Evolutionary conservation across 1,140 invertebrate species (phyloP).

Genomic region (Drosophila asahinai): DNA sequence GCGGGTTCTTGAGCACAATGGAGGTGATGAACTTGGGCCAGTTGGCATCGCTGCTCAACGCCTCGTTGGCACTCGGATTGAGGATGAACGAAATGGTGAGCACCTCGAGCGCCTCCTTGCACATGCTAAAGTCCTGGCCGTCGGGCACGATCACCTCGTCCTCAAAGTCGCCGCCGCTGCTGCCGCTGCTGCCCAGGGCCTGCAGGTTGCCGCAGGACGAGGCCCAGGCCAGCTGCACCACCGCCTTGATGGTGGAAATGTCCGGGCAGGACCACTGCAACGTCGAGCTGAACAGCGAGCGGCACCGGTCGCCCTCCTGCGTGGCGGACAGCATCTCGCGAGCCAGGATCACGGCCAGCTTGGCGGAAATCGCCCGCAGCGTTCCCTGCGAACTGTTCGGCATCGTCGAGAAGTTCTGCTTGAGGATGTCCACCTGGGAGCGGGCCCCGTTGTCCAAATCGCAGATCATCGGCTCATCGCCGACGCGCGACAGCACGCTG

Average conservation of each 20-base stretch:
- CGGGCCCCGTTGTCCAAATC: slow-evolving; percentile 73
- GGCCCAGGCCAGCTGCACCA: slow-evolving; percentile 92
- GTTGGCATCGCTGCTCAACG: slow-evolving; percentile 90
- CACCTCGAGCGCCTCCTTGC: slow-evolving; percentile 96
- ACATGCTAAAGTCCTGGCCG: slow-evolving; percentile 90
- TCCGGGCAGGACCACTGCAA: slow-evolving; percentile 89
- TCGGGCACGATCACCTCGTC: slow-evolving; percentile 88
- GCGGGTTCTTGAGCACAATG: slow-evolving; percentile 92
- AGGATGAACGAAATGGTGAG: slow-evolving; percentile 95
- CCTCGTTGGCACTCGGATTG: slow-evolving; percentile 92
- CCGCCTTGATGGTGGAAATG: slow-evolving; percentile 88
- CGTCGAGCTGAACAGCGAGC: slow-evolving; percentile 86
- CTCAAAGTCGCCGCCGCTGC: slow-evolving; percentile 73
- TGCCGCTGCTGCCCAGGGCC: slow-evolving; percentile 85
- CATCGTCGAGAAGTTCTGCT: slow-evolving; percentile 85
- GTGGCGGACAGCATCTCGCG: slow-evolving; percentile 86
- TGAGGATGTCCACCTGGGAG: slow-evolving; percentile 84
- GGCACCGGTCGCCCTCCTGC: slow-evolving; percentile 86
- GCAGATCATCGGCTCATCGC: slow-evolving; percentile 78
- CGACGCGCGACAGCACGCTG: slow-evolving; percentile 86
- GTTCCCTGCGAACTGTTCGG: slow-evolving; percentile 87
- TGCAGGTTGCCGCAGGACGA: slow-evolving; percentile 90
- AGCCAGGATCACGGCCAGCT: slow-evolving; percentile 90
- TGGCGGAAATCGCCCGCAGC: slow-evolving; percentile 89
- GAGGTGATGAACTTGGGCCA: slow-evolving; percentile 96